phyloP scores from a whole-genome alignment of 2,797 vertebrate species.

The Sebastes taczanowskii region DNA sequence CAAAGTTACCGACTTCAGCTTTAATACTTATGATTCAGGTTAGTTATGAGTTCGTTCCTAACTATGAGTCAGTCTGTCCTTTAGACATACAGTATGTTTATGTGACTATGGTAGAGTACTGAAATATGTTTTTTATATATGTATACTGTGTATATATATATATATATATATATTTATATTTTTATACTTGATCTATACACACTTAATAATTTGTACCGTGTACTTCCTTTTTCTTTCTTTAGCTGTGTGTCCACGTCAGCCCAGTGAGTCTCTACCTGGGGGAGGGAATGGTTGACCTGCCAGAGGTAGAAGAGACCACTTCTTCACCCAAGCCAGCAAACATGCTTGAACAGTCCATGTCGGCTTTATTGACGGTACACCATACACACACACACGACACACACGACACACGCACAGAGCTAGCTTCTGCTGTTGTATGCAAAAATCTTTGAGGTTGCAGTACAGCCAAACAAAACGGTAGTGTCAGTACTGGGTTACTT shows the following conservation, averaged over 20 bases:
- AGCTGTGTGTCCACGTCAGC: constrained; percentile 62
- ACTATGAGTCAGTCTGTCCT: not conserved
- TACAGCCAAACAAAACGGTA: not conserved
- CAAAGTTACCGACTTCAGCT: too few species aligned
- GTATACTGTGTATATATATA: not conserved
- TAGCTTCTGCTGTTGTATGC: not conserved
- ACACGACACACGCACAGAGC: not conserved
- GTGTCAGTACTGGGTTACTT: not conserved
- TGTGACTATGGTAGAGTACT: not conserved
- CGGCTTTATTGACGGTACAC: constrained; percentile 22
- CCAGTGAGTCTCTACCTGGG: constrained; percentile 79
- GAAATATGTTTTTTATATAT: not conserved
- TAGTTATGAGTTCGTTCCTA: not conserved
- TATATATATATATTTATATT: not conserved
- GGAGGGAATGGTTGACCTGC: constrained; percentile 59
- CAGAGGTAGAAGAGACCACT: constrained; percentile 43
- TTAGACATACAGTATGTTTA: not conserved
- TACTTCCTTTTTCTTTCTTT: not conserved
- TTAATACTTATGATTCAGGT: not conserved
- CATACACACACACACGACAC: not conserved
- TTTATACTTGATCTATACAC: not conserved
- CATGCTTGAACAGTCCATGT: not conserved
- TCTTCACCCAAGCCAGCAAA: not conserved
- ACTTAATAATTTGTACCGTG: not conserved
- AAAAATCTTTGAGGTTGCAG: not conserved